These are phyloP conservation scores for Simalia tracyae DNA, from an alignment of 2,797 vertebrate genomes.

Conservation along the genomic window DNA sequence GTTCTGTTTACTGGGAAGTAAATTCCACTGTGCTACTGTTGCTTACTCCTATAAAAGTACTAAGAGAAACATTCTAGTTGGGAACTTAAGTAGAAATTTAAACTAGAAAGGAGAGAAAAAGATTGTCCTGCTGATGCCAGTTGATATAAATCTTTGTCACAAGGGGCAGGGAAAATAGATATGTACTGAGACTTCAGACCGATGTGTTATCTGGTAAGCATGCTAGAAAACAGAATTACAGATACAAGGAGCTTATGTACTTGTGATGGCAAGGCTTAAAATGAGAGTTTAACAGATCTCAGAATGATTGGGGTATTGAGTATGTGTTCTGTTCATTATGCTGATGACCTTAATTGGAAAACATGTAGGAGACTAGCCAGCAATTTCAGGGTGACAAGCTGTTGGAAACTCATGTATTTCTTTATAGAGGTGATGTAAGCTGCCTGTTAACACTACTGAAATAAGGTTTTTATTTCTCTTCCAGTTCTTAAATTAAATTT, in stretches of 20 bases:
- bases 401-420: background rate
- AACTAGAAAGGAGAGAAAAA: background rate
- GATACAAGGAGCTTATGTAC: background rate
- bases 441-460: background rate
- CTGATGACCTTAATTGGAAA: background rate
- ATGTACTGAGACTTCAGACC: background rate
- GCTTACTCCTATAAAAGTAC: background rate
- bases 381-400: background rate
- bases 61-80: background rate
- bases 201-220: background rate
- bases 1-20: background rate
- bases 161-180: background rate
- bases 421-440: background rate
- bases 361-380: background rate
- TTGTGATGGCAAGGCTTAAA: background rate
- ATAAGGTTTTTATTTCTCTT: background rate
- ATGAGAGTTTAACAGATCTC: background rate
- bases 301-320: background rate
- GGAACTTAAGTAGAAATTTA: background rate
- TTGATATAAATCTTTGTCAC: background rate
- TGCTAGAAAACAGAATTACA: background rate
- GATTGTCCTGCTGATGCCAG: background rate
- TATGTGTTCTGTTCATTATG: background rate
- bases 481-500: background rate
- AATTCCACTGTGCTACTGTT: background rate